A percentile compares a stretch with the other conserved stretches of the same genome.
Evolutionary conservation across 2,113 vertebrate species (phyloP).

Genomic region (Lepus europaeus): DNA sequence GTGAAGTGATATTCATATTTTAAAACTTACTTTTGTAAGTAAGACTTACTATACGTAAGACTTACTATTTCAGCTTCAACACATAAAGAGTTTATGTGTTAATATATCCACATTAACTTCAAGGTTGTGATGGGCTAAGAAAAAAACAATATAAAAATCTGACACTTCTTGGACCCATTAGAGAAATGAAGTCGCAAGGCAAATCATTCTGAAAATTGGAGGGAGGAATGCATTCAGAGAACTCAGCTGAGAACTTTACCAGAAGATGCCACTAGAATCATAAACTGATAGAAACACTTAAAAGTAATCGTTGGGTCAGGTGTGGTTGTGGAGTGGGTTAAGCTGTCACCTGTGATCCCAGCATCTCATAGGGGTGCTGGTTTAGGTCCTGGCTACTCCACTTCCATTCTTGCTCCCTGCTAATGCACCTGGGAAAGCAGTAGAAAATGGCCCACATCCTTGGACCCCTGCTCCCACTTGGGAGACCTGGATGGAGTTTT

Average conservation of each 20-base stretch:
- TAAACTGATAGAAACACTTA: background rate
- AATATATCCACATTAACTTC: background rate
- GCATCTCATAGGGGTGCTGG: too few relatives aligned
- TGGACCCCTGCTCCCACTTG: too few relatives aligned
- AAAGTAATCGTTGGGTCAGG: too few relatives aligned
- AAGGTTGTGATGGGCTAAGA: background rate
- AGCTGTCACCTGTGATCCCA: too few relatives aligned
- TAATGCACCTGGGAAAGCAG: too few relatives aligned
- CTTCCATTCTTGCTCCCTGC: too few relatives aligned
- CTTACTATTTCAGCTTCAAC: background rate
- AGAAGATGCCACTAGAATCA: background rate
- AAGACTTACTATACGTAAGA: too few relatives aligned
- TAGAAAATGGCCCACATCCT: too few relatives aligned
- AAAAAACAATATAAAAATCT: background rate
- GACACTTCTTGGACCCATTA: background rate
- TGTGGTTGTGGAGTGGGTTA: too few relatives aligned
- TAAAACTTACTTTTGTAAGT: too few relatives aligned
- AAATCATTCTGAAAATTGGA: background rate
- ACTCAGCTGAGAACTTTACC: background rate
- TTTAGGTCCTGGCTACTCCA: too few relatives aligned
- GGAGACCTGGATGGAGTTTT: too few relatives aligned
- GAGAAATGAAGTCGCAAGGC: background rate
- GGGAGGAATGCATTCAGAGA: background rate
- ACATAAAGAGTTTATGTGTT: background rate
- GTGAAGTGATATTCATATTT: background rate